Conservation (phyloP, 2,888 invertebrate species). For the Cataglyphis rosenhaueri region DNA sequence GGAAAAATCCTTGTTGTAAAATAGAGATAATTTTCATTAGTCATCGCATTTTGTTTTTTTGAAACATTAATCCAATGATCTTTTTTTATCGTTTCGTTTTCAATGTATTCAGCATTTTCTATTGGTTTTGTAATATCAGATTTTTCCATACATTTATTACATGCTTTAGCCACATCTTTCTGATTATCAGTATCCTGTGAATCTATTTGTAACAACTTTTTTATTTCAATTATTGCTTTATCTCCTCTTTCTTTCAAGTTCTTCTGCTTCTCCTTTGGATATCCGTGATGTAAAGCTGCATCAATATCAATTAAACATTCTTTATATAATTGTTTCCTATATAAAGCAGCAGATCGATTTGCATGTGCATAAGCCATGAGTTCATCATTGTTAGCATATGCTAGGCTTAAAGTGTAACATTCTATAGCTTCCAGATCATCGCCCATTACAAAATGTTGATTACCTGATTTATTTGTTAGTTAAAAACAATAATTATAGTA, state of each 20-base stretch:
- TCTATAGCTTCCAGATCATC: constrained; percentile 83
- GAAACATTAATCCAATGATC: not conserved
- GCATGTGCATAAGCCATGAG: constrained; percentile 82
- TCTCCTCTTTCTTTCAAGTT: constrained; percentile 80
- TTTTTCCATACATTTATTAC: constrained; percentile 16
- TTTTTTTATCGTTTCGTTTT: not conserved
- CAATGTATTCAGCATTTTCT: not conserved
- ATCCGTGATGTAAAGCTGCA: constrained; percentile 78
- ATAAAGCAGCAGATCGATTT: constrained; percentile 84
- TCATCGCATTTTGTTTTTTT: not conserved
- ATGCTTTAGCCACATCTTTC: constrained; percentile 39
- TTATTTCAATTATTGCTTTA: constrained; percentile 79
- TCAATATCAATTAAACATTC: constrained; percentile 83
- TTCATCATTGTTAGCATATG: constrained; percentile 79
- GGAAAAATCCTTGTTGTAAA: constrained; percentile 37
- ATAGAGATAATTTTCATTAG: constrained; percentile 31
- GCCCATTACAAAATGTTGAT: constrained; percentile 82
- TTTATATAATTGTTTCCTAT: constrained; percentile 80
- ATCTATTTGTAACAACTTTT: constrained; percentile 61
- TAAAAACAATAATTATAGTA: not conserved
- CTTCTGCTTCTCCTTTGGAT: constrained; percentile 81
- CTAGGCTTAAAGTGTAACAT: constrained; percentile 82
- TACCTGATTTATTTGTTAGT: constrained; percentile 73
- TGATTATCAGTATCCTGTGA: constrained; percentile 53
- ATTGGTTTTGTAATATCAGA: not conserved